Evolutionary conservation across 2,888 invertebrate genomes (phyloP).

Genomic region (Parapristionchus giblindavisi): DNA sequence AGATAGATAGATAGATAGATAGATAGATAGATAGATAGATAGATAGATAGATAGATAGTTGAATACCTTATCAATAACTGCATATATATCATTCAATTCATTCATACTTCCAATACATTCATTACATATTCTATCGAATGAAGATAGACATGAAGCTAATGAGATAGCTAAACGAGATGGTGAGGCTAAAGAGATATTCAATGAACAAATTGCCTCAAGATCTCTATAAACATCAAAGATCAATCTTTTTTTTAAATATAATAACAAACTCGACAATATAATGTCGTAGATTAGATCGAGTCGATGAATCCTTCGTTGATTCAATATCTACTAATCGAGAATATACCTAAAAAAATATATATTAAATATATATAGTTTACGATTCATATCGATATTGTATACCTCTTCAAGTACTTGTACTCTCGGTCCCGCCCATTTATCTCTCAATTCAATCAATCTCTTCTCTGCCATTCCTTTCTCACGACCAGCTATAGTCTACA

Average conservation of each 20-base stretch:
- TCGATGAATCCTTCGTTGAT: not conserved
- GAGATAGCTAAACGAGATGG: constrained; percentile 50
- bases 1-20: no score
- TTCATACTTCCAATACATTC: not conserved
- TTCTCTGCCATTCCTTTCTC: constrained; percentile 3
- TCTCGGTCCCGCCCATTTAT: not conserved
- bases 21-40: no score
- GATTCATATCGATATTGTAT: not conserved
- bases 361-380: not conserved
- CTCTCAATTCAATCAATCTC: not conserved
- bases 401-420: constrained; percentile 4
- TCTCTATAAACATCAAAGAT: no score
- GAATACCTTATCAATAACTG: not conserved
- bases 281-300: not conserved
- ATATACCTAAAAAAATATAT: not conserved
- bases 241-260: no score
- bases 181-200: constrained; percentile 50
- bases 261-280: constrained; percentile 30
- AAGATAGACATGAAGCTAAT: constrained; percentile 29
- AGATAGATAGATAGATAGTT: not conserved
- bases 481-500: not conserved
- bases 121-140: not conserved
- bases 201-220: constrained; percentile 46
- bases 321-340: constrained; percentile 2
- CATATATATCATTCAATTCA: not conserved